These are phyloP conservation scores for Orthonychiurus folsomi DNA, from an alignment of 2,888 invertebrate genomes.

Conservation along the genomic window DNA sequence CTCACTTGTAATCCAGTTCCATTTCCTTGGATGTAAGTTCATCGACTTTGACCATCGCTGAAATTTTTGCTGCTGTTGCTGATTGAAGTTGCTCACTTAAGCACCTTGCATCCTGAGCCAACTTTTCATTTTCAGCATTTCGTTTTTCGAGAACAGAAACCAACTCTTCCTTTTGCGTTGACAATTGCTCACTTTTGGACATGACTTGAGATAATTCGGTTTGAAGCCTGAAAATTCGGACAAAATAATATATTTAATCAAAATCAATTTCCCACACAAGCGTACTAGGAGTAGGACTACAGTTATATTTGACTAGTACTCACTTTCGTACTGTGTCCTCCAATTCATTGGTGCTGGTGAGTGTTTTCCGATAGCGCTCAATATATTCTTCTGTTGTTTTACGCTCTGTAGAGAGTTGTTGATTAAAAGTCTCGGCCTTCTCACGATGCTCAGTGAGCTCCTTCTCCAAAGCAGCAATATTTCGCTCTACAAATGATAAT, in stretches of 20 bases:
- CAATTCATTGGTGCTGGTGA: conserved; percentile 15
- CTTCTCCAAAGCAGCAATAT: not conserved
- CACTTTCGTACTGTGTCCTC: conserved; percentile 20
- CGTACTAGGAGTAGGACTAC: not conserved
- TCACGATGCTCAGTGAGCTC: conserved; percentile 15
- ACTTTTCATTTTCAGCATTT: conserved; percentile 61
- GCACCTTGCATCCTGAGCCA: conserved; percentile 59
- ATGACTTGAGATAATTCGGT: conserved; percentile 57
- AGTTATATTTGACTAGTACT: too few relatives aligned
- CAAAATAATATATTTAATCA: not conserved
- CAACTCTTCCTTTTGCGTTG: conserved; percentile 67
- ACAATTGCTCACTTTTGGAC: conserved; percentile 59
- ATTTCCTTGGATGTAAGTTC: conserved; percentile 73
- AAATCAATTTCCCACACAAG: not conserved
- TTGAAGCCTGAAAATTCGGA: conserved; percentile 34
- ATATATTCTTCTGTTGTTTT: conserved; percentile 21
- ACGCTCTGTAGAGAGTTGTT: conserved; percentile 14
- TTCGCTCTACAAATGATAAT: not conserved
- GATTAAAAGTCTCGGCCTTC: conserved; percentile 11
- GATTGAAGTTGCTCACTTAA: conserved; percentile 64
- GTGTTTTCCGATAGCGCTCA: conserved; percentile 17
- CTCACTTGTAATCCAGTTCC: conserved; percentile 61
- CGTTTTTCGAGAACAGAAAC: conserved; percentile 62
- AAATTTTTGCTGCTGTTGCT: conserved; percentile 72
- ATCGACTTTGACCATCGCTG: conserved; percentile 67